phyloP scores from a whole-genome alignment of 2,888 invertebrate genomes.

The Slavum lentiscoides region DNA sequence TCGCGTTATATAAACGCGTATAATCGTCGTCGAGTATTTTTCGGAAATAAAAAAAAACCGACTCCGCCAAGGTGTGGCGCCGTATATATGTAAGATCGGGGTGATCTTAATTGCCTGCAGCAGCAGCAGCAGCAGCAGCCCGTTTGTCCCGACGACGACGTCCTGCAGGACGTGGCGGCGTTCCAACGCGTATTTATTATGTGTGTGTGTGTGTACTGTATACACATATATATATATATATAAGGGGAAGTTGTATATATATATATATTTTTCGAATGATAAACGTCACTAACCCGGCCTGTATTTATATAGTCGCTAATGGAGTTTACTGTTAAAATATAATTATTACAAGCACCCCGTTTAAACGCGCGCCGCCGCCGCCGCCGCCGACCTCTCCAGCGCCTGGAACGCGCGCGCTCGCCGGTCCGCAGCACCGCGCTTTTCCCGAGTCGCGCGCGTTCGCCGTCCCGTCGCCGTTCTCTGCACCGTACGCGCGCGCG shows the following conservation, averaged over 20 bases:
- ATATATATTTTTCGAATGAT: slow-evolving; percentile 52
- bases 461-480: not conserved
- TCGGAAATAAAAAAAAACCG: not conserved
- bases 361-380: slow-evolving; percentile 21
- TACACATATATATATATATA: not conserved
- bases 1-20: not conserved
- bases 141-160: slow-evolving; percentile 3
- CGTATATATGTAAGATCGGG: slow-evolving; percentile 18
- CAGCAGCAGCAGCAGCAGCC: not conserved
- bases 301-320: slow-evolving; percentile 28
- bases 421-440: not conserved
- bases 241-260: slow-evolving; percentile 16
- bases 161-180: not conserved
- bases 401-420: too few relatives aligned
- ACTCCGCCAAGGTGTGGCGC: slow-evolving; percentile 17
- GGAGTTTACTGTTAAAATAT: slow-evolving; percentile 53
- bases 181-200: not conserved
- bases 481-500: too few relatives aligned
- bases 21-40: slow-evolving; percentile 15
- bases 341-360: slow-evolving; percentile 40
- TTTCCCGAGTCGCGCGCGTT: slow-evolving; percentile 1
- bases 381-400: too few relatives aligned
- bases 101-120: slow-evolving; percentile 50
- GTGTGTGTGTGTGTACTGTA: not conserved
- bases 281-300: slow-evolving; percentile 24